Conservation (phyloP, 2,113 vertebrate species). For the Narcine bancroftii region DNA sequence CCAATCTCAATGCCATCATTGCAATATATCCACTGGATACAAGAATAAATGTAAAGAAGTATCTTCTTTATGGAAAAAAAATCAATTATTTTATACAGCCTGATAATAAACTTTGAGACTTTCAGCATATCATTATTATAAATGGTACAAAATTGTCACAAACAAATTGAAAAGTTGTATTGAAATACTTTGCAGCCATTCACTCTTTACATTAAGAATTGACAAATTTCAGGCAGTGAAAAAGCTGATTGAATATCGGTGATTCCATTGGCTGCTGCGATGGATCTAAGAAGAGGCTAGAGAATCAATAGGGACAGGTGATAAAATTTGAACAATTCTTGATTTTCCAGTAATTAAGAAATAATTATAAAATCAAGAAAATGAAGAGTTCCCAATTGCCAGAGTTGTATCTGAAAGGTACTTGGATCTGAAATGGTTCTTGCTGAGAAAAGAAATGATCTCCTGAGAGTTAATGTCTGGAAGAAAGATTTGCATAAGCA, state of each 20-base stretch:
- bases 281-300: neutral
- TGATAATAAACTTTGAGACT: neutral
- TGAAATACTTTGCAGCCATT: neutral
- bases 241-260: neutral
- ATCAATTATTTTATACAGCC: neutral
- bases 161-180: neutral
- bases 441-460: neutral
- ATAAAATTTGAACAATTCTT: neutral
- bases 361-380: neutral
- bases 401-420: too few relatives aligned
- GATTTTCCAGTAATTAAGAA: constrained; percentile 4
- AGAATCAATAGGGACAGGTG: neutral
- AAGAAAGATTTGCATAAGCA: neutral
- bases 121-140: neutral
- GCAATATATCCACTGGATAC: neutral
- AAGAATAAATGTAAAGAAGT: neutral
- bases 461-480: neutral
- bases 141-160: neutral
- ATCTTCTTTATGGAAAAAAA: neutral
- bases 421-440: too few relatives aligned
- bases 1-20: neutral
- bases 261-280: neutral
- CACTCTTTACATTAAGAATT: neutral
- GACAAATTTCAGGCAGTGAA: neutral
- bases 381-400: too few relatives aligned